Evolutionary conservation across 2,888 invertebrate species (phyloP).

Genomic region (Pachliopta kotzebuea): DNA sequence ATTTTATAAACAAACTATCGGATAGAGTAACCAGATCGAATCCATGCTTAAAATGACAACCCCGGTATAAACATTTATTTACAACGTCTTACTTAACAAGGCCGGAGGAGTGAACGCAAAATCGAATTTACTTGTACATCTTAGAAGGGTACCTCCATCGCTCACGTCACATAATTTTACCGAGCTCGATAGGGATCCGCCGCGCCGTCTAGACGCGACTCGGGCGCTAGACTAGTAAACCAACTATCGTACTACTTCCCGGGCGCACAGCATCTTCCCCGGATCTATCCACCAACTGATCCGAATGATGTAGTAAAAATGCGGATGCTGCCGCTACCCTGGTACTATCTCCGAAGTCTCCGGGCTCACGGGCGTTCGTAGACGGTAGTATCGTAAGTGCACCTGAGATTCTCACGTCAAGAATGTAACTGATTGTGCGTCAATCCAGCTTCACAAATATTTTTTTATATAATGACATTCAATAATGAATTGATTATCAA

Average conservation of each 20-base stretch:
- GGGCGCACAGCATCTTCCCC: slow-evolving; percentile 38
- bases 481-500: too few relatives aligned
- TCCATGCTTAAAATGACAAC: slow-evolving; percentile 6
- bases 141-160: slow-evolving; percentile 46
- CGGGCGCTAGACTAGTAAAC: slow-evolving; percentile 61
- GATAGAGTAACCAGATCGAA: background rate
- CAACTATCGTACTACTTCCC: slow-evolving; percentile 48
- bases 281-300: slow-evolving; percentile 58
- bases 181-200: slow-evolving; percentile 67
- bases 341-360: slow-evolving; percentile 52
- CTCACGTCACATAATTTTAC: slow-evolving; percentile 73
- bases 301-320: slow-evolving; percentile 44
- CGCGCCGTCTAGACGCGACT: slow-evolving; percentile 75
- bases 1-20: background rate
- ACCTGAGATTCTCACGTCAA: slow-evolving; percentile 40
- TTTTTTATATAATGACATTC: background rate
- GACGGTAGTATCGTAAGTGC: slow-evolving; percentile 44
- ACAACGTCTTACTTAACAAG: slow-evolving; percentile 31
- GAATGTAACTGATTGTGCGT: slow-evolving; percentile 36
- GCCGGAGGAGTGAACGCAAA: slow-evolving; percentile 48
- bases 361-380: slow-evolving; percentile 8
- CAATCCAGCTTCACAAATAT: slow-evolving; percentile 16
- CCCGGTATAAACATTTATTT: slow-evolving; percentile 25
- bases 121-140: slow-evolving; percentile 53
- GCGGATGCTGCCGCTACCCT: slow-evolving; percentile 49